Conservation (phyloP, 2,113 vertebrate genomes). For the Hyperopisus bebe region DNA sequence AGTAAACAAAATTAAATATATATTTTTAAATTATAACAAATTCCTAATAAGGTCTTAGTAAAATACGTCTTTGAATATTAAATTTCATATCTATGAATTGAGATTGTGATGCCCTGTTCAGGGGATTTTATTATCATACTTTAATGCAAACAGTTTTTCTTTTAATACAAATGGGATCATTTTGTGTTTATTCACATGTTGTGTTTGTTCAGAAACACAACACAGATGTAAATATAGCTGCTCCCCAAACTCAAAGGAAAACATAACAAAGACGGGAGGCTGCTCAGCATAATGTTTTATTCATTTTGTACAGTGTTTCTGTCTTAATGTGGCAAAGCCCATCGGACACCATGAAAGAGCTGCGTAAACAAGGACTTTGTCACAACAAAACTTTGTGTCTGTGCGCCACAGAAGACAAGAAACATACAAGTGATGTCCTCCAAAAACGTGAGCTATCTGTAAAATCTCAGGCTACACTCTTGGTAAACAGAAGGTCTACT, state of each 20-base stretch:
- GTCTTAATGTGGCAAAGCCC: constrained; percentile 5
- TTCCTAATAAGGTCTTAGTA: not conserved
- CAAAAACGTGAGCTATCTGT: not conserved
- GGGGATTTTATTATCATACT: not conserved
- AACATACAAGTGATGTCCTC: not conserved
- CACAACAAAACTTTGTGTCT: not conserved
- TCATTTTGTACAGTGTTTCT: constrained; percentile 6
- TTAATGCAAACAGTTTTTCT: not conserved
- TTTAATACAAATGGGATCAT: constrained; percentile 1
- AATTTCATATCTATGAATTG: not conserved
- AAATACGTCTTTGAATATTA: not conserved
- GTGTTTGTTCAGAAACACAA: constrained; percentile 11
- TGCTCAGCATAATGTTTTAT: constrained; percentile 12
- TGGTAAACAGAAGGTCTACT: not conserved
- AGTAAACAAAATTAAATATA: too few species aligned
- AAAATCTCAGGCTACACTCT: not conserved
- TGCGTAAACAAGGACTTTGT: constrained; percentile 8
- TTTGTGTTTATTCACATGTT: not conserved
- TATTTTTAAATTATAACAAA: not conserved
- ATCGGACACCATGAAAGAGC: constrained; percentile 7
- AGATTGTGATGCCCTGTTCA: not conserved
- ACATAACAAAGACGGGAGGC: not conserved
- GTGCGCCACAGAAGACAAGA: not conserved
- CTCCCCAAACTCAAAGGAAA: constrained; percentile 10
- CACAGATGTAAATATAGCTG: constrained; percentile 8